Conservation (phyloP, 2,888 invertebrate genomes). For the Lomographa bimaculata region DNA sequence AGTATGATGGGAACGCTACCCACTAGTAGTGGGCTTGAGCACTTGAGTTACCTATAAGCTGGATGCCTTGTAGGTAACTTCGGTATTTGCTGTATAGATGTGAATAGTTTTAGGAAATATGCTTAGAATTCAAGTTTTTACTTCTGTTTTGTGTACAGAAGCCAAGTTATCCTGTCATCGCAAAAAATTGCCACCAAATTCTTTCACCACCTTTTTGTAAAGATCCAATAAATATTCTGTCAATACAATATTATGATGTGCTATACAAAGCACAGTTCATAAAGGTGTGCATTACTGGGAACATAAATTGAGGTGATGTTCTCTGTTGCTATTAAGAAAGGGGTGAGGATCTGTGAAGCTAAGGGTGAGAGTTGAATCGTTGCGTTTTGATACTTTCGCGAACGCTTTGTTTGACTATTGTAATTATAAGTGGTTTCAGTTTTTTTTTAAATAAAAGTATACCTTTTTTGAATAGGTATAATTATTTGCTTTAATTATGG, state of each 20-base stretch:
- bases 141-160: not conserved
- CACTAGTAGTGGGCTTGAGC: too few relatives aligned
- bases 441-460: too few relatives aligned
- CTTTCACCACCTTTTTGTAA: slow-evolving; percentile 5
- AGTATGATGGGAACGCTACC: too few relatives aligned
- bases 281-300: slow-evolving; percentile 67
- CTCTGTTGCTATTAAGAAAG: slow-evolving; percentile 51
- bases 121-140: too few relatives aligned
- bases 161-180: slow-evolving; percentile 1
- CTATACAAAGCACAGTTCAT: slow-evolving; percentile 54
- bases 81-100: too few relatives aligned
- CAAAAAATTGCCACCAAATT: slow-evolving; percentile 2
- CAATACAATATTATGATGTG: slow-evolving; percentile 79
- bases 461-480: too few relatives aligned
- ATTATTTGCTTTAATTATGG: too few relatives aligned
- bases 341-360: slow-evolving; percentile 50
- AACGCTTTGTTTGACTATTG: slow-evolving; percentile 5
- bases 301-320: slow-evolving; percentile 62
- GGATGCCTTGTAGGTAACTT: too few relatives aligned
- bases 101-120: too few relatives aligned
- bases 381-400: slow-evolving; percentile 45
- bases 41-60: too few relatives aligned
- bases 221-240: slow-evolving; percentile 62
- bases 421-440: too few relatives aligned
- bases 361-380: slow-evolving; percentile 27